phyloP scores from a whole-genome alignment of 1,140 invertebrate species.

The Atta colombica region DNA sequence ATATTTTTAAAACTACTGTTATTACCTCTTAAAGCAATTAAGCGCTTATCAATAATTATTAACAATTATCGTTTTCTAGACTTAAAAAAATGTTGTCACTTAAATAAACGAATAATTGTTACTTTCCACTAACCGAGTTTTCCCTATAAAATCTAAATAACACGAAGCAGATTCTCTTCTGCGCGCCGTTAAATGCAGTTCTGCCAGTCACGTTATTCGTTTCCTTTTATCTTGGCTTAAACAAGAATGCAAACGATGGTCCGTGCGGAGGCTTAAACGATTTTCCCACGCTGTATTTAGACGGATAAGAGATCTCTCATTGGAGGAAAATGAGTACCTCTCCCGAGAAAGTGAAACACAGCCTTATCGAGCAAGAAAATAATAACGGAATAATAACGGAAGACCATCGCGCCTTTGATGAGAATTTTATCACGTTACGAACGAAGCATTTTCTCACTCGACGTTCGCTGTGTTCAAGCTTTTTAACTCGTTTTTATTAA shows the following conservation, averaged over 20 bases:
- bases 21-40: background rate
- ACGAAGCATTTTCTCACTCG: slow-evolving; percentile 24
- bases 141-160: slow-evolving; percentile 42
- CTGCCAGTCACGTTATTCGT: slow-evolving; percentile 60
- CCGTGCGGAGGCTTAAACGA: slow-evolving; percentile 73
- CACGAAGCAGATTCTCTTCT: slow-evolving; percentile 65
- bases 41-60: background rate
- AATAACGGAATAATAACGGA: slow-evolving; percentile 60
- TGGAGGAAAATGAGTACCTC: slow-evolving; percentile 53
- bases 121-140: slow-evolving; percentile 32
- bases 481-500: slow-evolving; percentile 55
- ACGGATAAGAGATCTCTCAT: slow-evolving; percentile 70
- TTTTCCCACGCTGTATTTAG: slow-evolving; percentile 76
- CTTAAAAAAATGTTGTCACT: slow-evolving; percentile 12
- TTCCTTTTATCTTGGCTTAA: slow-evolving; percentile 75
- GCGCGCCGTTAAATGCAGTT: slow-evolving; percentile 68
- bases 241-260: slow-evolving; percentile 74
- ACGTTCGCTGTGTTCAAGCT: background rate
- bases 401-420: slow-evolving; percentile 52
- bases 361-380: background rate
- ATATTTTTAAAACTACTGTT: background rate
- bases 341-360: slow-evolving; percentile 47
- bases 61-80: background rate
- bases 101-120: slow-evolving; percentile 32
- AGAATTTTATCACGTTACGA: slow-evolving; percentile 58